These are phyloP conservation scores for Atta texana DNA, from an alignment of 1,140 invertebrate species.

Conservation along the genomic window DNA sequence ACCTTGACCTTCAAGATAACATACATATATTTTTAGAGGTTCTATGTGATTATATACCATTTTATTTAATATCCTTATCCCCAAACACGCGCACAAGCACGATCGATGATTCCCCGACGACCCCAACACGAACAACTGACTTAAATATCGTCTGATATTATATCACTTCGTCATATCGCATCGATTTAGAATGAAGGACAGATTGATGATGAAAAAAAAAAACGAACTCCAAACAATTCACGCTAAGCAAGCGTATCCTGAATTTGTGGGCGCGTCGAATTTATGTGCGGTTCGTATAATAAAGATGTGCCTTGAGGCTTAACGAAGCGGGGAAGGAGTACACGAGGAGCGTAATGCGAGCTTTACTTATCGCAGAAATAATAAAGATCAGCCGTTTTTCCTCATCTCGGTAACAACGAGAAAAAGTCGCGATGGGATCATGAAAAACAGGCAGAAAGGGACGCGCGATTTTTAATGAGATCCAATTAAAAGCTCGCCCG, in stretches of 20 bases:
- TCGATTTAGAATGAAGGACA: background rate
- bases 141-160: no score
- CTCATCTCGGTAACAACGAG: background rate
- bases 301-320: conserved; percentile 12
- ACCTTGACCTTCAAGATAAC: background rate
- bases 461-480: conserved; percentile 33
- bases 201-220: background rate
- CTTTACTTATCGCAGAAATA: conserved; percentile 18
- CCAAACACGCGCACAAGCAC: no score
- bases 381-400: conserved; percentile 14
- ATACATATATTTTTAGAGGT: background rate
- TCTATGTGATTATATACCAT: conserved; percentile 5
- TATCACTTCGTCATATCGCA: background rate
- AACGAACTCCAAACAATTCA: background rate
- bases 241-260: background rate
- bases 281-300: background rate
- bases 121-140: background rate
- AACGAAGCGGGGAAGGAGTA: conserved; percentile 1
- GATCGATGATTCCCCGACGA: background rate
- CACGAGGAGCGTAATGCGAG: conserved; percentile 23
- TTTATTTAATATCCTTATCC: background rate
- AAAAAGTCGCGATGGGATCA: background rate
- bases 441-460: background rate
- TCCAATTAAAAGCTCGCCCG: conserved; percentile 75
- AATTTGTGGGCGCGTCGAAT: background rate